Evolutionary conservation across 2,113 vertebrate genomes (phyloP).

Genomic region (Excalfactoria chinensis): DNA sequence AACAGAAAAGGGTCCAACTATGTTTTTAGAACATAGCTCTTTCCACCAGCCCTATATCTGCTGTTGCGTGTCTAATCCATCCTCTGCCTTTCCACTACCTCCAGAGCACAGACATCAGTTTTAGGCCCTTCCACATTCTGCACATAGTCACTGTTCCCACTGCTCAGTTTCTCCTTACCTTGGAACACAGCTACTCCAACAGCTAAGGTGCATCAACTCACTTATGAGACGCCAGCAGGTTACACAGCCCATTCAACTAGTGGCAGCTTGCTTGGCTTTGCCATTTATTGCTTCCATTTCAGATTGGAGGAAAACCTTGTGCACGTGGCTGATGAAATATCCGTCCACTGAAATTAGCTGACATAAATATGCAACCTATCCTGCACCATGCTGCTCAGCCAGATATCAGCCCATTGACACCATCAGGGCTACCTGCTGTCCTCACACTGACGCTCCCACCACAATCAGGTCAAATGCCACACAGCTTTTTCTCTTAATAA

Average conservation of each 20-base stretch:
- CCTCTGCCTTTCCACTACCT: not conserved
- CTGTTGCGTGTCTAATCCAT: not conserved
- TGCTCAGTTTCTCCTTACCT: not conserved
- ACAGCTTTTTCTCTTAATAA: not conserved
- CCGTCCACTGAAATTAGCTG: not conserved
- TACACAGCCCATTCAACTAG: not conserved
- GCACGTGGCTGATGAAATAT: not conserved
- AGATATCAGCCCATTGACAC: not conserved
- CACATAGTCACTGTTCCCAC: not conserved
- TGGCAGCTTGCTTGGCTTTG: not conserved
- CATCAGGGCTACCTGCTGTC: rapidly evolving
- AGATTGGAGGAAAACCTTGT: not conserved
- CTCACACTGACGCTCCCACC: not conserved
- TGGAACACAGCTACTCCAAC: not conserved
- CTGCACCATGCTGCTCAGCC: rapidly evolving
- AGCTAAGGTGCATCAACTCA: not conserved
- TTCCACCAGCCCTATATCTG: not conserved
- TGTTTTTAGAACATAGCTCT: not conserved
- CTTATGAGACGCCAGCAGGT: not conserved
- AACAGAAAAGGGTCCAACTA: not conserved
- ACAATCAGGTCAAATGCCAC: not conserved
- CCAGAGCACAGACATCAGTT: not conserved
- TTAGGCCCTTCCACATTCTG: not conserved
- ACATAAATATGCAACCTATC: not conserved
- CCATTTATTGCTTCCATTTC: not conserved